Evolutionary conservation across 2,113 vertebrate species (phyloP), one percentile per base, ranked within the genome.

Genomic region (Cyphomyrus discorhynchus): DNA sequence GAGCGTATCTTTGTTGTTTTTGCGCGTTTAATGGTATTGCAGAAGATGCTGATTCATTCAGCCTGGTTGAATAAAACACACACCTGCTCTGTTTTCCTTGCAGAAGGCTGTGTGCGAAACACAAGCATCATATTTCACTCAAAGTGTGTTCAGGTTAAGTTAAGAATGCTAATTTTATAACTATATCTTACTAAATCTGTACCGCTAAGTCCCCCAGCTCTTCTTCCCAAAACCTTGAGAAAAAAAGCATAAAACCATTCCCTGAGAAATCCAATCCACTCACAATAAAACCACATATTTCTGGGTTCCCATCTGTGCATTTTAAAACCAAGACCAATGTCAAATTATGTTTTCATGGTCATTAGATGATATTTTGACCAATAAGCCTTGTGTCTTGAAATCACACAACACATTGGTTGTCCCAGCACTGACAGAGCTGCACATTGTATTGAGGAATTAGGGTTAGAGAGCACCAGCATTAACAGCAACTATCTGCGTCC

Each of bases 81-180:
- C 89, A 91, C 83, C 89, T 90, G 90, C 42, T 49, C 89, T 90
- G 90, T 90, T 90, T 91, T 90, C 90, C 88, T 31, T 46, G 74
- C 90, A 88, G 88, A 88, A 87, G 24, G 83, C 52, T 91, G 42
- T 70, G 85, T 88, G 88, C 35, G 47, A 85, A 86, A 89, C 82
- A 90, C 85, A 91, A 92, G 92, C 90, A 89, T 89, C 62, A 45
- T 13, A 88, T 74, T 74, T 49, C 58, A 88, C 46, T 77, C 50
- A 70, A 39, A 80, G 74, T 35, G 13, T 42, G 9, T 42, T 42
- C 74, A 62, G 66, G 39, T 91, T 89, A 88, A 66, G 77, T 77
- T 45, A 91, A 89, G 77, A 58, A 90, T 90, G 66, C 85, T 88
- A 89, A 62, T 62, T 91, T 86, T 86, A 88, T 86, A 89, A 49